Conservation (phyloP, 2,797 vertebrate genomes). For the Gouania willdenowi region DNA sequence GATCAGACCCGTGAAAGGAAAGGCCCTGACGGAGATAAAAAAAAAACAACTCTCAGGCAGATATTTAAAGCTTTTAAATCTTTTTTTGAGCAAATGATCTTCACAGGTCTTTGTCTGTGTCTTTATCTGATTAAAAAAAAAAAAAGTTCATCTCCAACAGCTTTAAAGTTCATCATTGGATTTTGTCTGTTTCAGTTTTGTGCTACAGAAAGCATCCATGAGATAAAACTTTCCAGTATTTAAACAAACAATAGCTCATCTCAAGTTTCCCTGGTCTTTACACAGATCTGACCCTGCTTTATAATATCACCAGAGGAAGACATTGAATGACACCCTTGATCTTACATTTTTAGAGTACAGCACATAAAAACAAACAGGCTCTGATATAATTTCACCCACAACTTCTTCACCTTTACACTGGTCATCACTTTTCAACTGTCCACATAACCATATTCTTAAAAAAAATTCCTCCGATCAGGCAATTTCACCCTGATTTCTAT, state of each 20-base stretch:
- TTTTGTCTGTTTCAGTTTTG: conserved; percentile 63
- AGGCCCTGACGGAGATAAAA: too few relatives aligned
- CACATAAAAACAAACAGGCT: too few relatives aligned
- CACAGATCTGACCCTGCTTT: too few relatives aligned
- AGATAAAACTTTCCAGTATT: conserved; percentile 53
- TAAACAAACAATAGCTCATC: conserved; percentile 33
- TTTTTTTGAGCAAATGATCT: too few relatives aligned
- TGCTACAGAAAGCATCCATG: conserved; percentile 56
- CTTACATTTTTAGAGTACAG: conserved; percentile 7
- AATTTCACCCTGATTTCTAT: conserved; percentile 36
- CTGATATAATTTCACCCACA: too few relatives aligned
- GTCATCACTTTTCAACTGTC: conserved; percentile 15
- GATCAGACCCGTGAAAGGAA: too few relatives aligned
- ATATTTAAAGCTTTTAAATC: too few relatives aligned
- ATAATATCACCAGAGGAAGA: conserved; percentile 34
- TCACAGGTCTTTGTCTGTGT: too few relatives aligned
- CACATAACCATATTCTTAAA: conserved; percentile 16
- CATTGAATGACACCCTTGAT: conserved; percentile 52
- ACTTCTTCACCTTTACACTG: conserved; percentile 3
- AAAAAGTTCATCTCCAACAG: too few relatives aligned
- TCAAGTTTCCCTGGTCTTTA: background rate
- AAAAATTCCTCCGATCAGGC: conserved; percentile 14
- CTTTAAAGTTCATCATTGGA: too few relatives aligned
- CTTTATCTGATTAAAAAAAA: too few relatives aligned
- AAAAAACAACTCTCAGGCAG: too few relatives aligned